Percentiles rank a stretch among this genome's conserved stretches.
Conservation (phyloP, 2,797 vertebrate species). For the Leucoraja ocellata region DNA sequence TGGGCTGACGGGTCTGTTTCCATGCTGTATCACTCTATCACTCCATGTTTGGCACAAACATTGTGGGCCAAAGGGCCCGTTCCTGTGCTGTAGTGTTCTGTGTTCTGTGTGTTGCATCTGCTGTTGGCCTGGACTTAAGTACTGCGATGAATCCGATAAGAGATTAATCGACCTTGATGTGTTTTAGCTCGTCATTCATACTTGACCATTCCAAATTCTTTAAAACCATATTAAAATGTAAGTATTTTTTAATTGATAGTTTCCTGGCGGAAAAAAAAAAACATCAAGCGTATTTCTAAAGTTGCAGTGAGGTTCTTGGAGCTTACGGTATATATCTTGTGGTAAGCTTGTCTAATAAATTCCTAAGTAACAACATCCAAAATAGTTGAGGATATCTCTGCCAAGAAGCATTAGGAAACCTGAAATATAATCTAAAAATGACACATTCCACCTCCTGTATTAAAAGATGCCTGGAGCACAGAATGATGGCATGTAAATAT, state of each 20-base stretch:
- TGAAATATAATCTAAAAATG: constrained; percentile 1
- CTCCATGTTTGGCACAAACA: too few relatives aligned
- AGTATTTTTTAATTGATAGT: neutral
- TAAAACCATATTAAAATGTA: neutral
- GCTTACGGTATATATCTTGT: neutral
- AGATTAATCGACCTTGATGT: neutral
- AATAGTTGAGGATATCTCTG: neutral
- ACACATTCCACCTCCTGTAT: neutral
- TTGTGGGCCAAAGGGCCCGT: too few relatives aligned
- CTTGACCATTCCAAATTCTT: neutral
- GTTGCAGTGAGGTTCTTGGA: neutral
- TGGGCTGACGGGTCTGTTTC: too few relatives aligned
- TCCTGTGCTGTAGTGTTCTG: too few relatives aligned
- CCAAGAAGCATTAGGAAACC: neutral
- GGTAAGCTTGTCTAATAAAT: neutral
- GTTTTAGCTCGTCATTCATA: neutral
- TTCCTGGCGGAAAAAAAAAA: neutral
- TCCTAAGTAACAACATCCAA: neutral
- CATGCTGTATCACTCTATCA: too few relatives aligned
- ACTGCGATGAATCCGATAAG: neutral
- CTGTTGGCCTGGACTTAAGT: neutral
- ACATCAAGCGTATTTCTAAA: neutral
- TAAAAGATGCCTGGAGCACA: neutral
- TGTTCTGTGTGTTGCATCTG: neutral
- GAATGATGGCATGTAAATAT: neutral